Evolutionary conservation across 2,888 invertebrate species (phyloP).

Genomic region (Cactoblastis cactorum): DNA sequence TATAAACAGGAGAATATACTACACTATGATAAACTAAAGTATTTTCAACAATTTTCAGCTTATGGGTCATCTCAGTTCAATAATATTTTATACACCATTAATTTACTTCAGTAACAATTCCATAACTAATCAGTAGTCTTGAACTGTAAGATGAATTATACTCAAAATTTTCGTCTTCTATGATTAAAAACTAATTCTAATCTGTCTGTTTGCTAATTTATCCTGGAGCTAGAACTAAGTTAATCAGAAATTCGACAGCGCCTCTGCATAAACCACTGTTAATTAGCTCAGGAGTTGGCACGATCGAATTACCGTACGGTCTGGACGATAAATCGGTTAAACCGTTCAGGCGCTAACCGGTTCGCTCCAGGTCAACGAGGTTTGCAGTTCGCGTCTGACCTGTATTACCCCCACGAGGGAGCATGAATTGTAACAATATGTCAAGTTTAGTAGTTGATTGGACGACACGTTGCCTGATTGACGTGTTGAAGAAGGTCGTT

Average conservation of each 20-base stretch:
- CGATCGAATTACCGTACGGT: neutral
- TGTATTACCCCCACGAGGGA: slow-evolving; percentile 27
- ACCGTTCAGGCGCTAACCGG: slow-evolving; percentile 28
- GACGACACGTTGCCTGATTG: neutral
- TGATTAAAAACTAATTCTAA: too few species aligned
- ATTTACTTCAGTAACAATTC: too few species aligned
- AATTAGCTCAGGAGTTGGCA: slow-evolving; percentile 6
- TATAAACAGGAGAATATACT: too few species aligned
- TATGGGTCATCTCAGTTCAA: too few species aligned
- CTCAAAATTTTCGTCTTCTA: too few species aligned
- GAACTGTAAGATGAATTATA: too few species aligned
- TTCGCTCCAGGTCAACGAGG: slow-evolving; percentile 37
- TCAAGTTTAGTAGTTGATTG: neutral
- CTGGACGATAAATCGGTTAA: slow-evolving; percentile 8
- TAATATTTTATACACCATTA: too few species aligned
- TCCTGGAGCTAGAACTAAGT: neutral
- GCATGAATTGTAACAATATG: neutral
- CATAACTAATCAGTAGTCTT: too few species aligned
- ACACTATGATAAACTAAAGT: too few species aligned
- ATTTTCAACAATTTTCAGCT: too few species aligned
- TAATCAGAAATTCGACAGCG: neutral
- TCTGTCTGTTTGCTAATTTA: neutral
- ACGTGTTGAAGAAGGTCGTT: neutral
- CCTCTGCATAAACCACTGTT: neutral
- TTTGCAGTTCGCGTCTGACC: slow-evolving; percentile 45